These are phyloP conservation scores for Ceratina australensis DNA, from an alignment of 1,140 invertebrate genomes.

Conservation along the genomic window DNA sequence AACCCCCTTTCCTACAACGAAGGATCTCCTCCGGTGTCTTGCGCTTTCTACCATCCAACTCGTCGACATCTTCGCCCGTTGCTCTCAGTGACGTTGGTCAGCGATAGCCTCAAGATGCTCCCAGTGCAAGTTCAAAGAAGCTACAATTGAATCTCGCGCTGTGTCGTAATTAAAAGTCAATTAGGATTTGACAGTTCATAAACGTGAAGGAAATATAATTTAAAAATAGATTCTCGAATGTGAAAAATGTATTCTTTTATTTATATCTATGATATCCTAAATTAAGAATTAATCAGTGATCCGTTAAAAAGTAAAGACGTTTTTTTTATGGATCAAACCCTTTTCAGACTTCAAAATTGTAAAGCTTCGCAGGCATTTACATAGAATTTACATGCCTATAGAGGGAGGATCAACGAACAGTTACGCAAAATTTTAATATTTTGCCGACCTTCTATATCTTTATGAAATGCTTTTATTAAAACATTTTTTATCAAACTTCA, in stretches of 20 bases:
- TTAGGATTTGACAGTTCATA: no score
- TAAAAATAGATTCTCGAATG: no score
- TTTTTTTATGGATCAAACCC: no score
- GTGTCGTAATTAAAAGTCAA: no score
- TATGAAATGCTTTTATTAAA: no score
- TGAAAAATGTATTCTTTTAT: no score
- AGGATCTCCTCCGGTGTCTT: slow-evolving; percentile 31
- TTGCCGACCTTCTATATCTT: no score
- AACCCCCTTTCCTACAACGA: slow-evolving; percentile 30
- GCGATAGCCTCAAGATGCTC: not conserved
- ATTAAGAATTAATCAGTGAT: no score
- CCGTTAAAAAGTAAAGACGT: no score
- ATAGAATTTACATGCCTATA: not conserved
- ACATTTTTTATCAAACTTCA: no score
- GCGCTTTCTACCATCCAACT: not conserved
- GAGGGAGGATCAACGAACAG: not conserved
- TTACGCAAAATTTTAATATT: not conserved
- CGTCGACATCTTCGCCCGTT: not conserved
- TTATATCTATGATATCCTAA: no score
- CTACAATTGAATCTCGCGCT: not conserved
- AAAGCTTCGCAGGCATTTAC: not conserved
- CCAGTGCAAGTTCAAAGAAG: not conserved
- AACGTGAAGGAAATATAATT: no score
- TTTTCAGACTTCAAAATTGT: not conserved
- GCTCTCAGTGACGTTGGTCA: not conserved